Evolutionary conservation across 2,113 vertebrate genomes (phyloP).

Genomic region (Colius striatus): DNA sequence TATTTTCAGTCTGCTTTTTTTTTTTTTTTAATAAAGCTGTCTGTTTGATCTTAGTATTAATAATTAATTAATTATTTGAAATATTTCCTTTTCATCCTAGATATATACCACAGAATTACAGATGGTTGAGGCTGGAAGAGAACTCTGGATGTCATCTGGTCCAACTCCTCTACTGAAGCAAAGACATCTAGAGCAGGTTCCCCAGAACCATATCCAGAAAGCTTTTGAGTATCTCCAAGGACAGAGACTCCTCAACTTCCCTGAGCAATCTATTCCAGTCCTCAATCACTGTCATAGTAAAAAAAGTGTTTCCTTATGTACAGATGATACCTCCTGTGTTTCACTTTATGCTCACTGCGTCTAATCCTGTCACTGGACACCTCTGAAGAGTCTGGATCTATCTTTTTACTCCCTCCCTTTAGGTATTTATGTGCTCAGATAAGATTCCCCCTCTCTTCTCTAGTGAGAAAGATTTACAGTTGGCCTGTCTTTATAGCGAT

Average conservation of each 20-base stretch:
- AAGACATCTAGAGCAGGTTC: not conserved
- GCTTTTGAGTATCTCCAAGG: not conserved
- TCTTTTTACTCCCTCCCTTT: not conserved
- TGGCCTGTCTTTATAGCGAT: not conserved
- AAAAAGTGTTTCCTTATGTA: not conserved
- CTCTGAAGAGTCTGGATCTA: not conserved
- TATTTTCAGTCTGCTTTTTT: not conserved
- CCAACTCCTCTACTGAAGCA: too few species aligned
- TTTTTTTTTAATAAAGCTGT: not conserved
- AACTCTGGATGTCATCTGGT: too few species aligned
- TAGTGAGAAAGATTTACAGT: not conserved
- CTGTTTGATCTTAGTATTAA: not conserved
- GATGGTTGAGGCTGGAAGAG: not conserved
- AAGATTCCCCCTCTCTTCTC: not conserved
- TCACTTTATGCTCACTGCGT: not conserved
- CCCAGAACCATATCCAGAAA: rapidly evolving
- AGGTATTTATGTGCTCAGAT: not conserved
- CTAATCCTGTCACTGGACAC: not conserved
- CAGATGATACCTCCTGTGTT: not conserved
- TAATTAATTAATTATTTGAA: not conserved
- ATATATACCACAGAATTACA: not conserved
- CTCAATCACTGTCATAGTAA: not conserved
- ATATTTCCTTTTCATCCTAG: not conserved
- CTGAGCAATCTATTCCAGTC: too few species aligned
- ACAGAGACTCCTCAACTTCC: not conserved